Evolutionary conservation across 2,113 vertebrate genomes (phyloP).

Genomic region (Cricetomys ansorgei): DNA sequence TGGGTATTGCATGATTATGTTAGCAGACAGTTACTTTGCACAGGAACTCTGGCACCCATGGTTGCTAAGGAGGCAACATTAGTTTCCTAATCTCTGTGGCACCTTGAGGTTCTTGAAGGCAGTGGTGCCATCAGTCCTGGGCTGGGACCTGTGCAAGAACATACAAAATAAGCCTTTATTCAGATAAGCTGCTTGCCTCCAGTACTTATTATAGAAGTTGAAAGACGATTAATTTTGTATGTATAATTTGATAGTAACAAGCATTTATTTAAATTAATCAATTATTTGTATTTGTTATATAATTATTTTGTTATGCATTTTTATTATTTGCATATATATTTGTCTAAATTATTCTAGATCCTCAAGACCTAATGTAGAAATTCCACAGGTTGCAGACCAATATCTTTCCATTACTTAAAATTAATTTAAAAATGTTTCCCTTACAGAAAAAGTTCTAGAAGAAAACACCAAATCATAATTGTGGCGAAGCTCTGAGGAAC

Average conservation of each 20-base stretch:
- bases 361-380: not conserved
- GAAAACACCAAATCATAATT: not conserved
- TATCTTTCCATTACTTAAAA: not conserved
- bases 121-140: too few relatives aligned
- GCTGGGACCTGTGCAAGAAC: not conserved
- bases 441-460: not conserved
- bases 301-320: not conserved
- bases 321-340: not conserved
- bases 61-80: not conserved
- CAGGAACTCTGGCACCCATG: too few relatives aligned
- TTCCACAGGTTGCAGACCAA: not conserved
- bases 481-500: not conserved
- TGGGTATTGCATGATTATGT: not conserved
- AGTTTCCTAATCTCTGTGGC: not conserved
- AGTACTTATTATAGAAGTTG: not conserved
- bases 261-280: not conserved
- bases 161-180: not conserved
- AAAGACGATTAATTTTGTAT: not conserved
- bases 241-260: not conserved
- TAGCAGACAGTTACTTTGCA: not conserved
- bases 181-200: not conserved
- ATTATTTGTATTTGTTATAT: not conserved
- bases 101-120: not conserved
- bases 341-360: not conserved
- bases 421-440: not conserved